Base-by-base conservation (phyloP, 2,888 invertebrate genomes). In the Ametastegia equiseti region DNA sequence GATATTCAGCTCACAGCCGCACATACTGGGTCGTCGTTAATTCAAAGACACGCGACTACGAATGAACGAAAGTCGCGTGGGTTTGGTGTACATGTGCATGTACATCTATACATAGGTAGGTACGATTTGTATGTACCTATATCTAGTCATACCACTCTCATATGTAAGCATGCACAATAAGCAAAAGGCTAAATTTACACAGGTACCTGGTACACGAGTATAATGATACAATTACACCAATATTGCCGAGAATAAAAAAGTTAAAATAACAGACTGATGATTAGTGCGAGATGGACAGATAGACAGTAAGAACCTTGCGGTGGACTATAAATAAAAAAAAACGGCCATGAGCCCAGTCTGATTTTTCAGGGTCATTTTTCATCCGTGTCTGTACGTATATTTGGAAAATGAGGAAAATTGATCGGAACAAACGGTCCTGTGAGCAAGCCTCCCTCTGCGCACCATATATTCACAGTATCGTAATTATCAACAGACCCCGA, bases 11-110 rank as follows among this genome's bases (percentile, higher is more conserved):
- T n/a, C 19, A n/a, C 5, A 60, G 27, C 1, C 6, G 30, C 30
- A n/a, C n/a, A n/a, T n/a, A n/a, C n/a, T n/a, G n/a, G n/a, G 30
- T 60, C 27, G 60, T 42, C 13, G 60, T 30, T 15, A 30, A 15
- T 15, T 30, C 30, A 19, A 67, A 7, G 39, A n/a, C 36, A 67
- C 65, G 65, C 65, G 39, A 67, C 39, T n/a, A 67, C 3, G 9
- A 67, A 67, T 67, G 9, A 39, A 67, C 39, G 36, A n/a, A n/a
- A 39, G n/a, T 39, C 65, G 65, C 65, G 65, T 67, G 65, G 65
- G 65, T 13, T 67, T 36, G 65, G n/a, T 30, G 27, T 30, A 23
- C 60, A 60, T 60, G 60, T 60, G 23, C 30, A 15, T 60, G 60
- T 60, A 13, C 23, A 23, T 60, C 19, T 60, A 15, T 30, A 30